Evolutionary conservation across 2,888 invertebrate species (phyloP), one percentile per base, ranked within the genome.

Genomic region (Volucella inflata): DNA sequence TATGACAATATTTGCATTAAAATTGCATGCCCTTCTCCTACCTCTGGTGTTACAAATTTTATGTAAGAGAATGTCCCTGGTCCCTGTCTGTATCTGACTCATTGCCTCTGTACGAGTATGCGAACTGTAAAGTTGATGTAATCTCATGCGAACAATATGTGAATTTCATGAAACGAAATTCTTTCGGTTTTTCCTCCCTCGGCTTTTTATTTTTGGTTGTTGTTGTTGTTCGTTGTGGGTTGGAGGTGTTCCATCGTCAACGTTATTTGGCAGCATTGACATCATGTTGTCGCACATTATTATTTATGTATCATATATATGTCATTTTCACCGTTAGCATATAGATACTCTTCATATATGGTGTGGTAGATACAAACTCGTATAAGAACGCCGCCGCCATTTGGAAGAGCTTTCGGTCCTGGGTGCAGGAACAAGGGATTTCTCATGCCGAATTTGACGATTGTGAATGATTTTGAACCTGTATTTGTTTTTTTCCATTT

Each of bases 1-100:
- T 53, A 60, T 60, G 59, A 38, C 77, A 77, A 77, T 77, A 68
- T 77, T 77, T 70, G 38, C 68, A 77, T 68, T 77, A 77, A 68
- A 53, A 53, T 62, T 77, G 62, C 62, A 70, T 38, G 50, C 46
- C 12, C 8, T 16, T 62, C 12, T 42, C 8, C 48, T 36, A 30
- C 30, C 6, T 6, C 30, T 30, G 30, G 6, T 30, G 30, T 30
- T 30, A 6, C 30, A 30, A 30, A 30, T 30, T 30, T 4, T 30
- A 30, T 30, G 30, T 30, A 30, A 2, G 30, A 30, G 30, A 3
- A 21, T 21, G 21, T 30, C 30, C 6, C 4, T 30, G 30, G 21
- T 30, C 30, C 6, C 4, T 30, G 30, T 21, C 6, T 30, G 6
- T 30, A 30, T 30, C 30, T 30, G 30, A 30, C 30, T 30, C 30